phyloP scores from a whole-genome alignment of 64 coral and sea anemone genomes.

The Pocillopora damicornis region DNA sequence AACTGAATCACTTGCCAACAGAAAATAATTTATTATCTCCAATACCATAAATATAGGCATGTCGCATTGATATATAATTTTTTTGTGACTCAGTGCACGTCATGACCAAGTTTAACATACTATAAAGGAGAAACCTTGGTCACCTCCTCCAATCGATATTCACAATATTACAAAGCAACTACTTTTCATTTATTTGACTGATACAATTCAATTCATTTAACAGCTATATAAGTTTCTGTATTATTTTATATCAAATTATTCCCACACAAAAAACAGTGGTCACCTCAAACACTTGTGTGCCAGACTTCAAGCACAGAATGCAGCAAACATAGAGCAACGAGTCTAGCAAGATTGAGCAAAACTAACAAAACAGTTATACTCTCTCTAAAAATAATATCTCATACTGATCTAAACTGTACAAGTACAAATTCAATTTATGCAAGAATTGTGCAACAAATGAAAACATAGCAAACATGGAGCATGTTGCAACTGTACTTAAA shows the following conservation, averaged over 20 bases:
- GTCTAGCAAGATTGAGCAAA: neutral
- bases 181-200: neutral
- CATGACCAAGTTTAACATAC: conserved; percentile 11
- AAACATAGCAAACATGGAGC: neutral
- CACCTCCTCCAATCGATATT: neutral
- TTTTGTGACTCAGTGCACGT: conserved; percentile 8
- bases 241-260: neutral
- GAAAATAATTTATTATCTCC: conserved; percentile 50
- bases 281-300: neutral
- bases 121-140: conserved; percentile 21
- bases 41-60: conserved; percentile 48
- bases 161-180: conserved; percentile 37
- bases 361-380: conserved; percentile 4
- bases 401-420: neutral
- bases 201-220: conserved; percentile 26
- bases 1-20: conserved; percentile 24
- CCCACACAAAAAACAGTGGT: neutral
- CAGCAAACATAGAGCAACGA: neutral
- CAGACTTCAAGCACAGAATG: neutral
- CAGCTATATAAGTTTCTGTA: conserved; percentile 3
- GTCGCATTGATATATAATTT: conserved; percentile 36
- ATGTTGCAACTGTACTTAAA: no score
- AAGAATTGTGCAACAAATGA: conserved; percentile 1
- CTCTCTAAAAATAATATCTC: conserved; percentile 33
- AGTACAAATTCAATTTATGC: conserved; percentile 25